Evolutionary conservation across 2,888 invertebrate genomes (phyloP), one percentile per base, ranked within the genome.

Genomic region (Mesorhabditis spiculigera): DNA sequence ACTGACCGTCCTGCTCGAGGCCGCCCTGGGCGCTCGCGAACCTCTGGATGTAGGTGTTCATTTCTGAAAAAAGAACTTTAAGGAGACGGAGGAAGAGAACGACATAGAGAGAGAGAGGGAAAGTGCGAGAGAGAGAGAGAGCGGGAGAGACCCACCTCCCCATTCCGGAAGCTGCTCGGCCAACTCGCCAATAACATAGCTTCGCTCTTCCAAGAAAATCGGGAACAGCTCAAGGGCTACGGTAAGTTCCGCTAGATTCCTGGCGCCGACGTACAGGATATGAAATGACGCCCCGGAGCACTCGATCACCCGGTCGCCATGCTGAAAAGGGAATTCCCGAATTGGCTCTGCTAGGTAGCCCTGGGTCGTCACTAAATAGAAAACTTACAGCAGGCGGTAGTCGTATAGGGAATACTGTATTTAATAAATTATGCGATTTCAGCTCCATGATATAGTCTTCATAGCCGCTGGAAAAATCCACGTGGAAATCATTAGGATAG

Each of bases 141-240:
- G 8, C n/a, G 58, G n/a, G n/a, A 50, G 58, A 50, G 58, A 50
- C 58, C 58, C 58, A 50, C 58, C 58, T 50, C n/a, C n/a, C 58
- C 58, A 50, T 13, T 50, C n/a, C 58, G 58, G n/a, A 10, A n/a
- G 10, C 8, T 50, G 8, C 58, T 10, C n/a, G 2, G 10, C n/a
- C 58, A 50, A 13, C n/a, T 50, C 58, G 8, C 58, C 58, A 50
- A 50, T 50, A 10, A 50, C 58, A 3, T 50, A 50, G 3, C 58
- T n/a, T 13, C 58, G 10, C 58, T 50, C 58, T 50, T 50, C 58
- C 58, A 50, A 10, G n/a, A 50, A 50, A 50, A 50, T 50, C 58
- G n/a, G 58, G n/a, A 50, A 50, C 8, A 10, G 58, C 8, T 50
- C n/a, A 3, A 50, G 58, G n/a, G 58, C 58, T 13, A 50, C 8